phyloP scores from a whole-genome alignment of 2,113 vertebrate genomes.

The Acrocephalus arundinaceus region DNA sequence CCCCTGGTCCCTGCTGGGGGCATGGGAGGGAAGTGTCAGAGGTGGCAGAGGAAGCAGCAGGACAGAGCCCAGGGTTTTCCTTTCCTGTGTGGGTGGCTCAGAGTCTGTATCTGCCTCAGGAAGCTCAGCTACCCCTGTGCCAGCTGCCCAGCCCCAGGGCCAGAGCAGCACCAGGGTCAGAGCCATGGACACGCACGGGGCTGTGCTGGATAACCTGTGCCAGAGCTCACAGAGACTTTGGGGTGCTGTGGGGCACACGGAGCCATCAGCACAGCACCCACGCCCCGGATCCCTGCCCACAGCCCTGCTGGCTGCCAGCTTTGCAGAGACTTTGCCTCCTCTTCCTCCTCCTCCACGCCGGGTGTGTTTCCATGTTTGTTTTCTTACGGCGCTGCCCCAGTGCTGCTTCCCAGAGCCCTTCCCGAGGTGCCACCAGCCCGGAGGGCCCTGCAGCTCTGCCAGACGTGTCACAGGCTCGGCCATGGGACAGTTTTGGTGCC shows the following conservation, averaged over 20 bases:
- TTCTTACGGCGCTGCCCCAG: not conserved
- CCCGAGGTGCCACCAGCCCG: not conserved
- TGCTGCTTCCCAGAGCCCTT: not conserved
- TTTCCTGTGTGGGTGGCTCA: not conserved
- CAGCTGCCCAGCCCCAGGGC: not conserved
- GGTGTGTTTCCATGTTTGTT: not conserved
- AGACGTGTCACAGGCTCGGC: rapidly evolving
- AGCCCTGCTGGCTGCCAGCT: not conserved
- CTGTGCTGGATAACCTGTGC: not conserved
- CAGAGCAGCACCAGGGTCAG: rapidly evolving
- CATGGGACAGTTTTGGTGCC: not conserved
- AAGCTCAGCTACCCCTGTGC: not conserved
- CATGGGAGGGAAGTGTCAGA: not conserved
- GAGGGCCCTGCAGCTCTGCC: not conserved
- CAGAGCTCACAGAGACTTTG: not conserved
- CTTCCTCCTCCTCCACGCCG: rapidly evolving
- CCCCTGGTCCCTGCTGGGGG: not conserved
- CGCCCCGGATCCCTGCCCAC: rapidly evolving
- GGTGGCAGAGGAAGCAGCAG: not conserved
- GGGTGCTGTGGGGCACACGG: not conserved
- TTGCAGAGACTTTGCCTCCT: not conserved
- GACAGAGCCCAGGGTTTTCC: not conserved
- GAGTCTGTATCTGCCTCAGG: not conserved
- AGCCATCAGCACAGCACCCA: not conserved
- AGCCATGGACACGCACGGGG: rapidly evolving